Evolutionary conservation across 2,797 vertebrate genomes (phyloP), one percentile per base, ranked within the genome.

Genomic region (Carcharodon carcharias): DNA sequence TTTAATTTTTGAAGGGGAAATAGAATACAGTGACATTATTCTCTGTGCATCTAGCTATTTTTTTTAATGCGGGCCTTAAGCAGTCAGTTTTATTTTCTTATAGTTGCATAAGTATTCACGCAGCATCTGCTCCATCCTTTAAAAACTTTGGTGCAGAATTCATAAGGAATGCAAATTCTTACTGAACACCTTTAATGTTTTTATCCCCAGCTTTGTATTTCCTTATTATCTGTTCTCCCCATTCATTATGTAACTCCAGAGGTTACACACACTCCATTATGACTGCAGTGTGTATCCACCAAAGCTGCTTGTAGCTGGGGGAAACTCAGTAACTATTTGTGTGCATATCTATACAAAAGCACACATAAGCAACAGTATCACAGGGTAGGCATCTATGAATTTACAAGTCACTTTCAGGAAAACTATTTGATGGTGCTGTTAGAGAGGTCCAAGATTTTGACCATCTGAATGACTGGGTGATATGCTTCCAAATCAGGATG

Each of bases 401-500:
- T 95, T 77, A 77, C 69, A 73, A 73, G 50, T 31, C 2, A 73
- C n/a, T 73, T 73, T 77, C 69, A 56, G 4, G 54, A 95, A 28
- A 77, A n/a, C 3, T 95, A n/a, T 58, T 56, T 12, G 5, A 95
- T 77, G 35, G 35, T 73, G 71, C 71, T 73, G 28, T 35, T 73
- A 28, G 12, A 35, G 12, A n/a, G 56, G n/a, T 77, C 50, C 50
- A 56, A 14, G 69, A 77, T 56, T 40, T 54, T 77, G 35, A 77
- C 73, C 11, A 0, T 9, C 11, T 40, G 35, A 1, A 12, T 0
- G 73, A n/a, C 12, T 11, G 2, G 3, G 0, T 14, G 14, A 16
- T 16, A 40, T 3, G 35, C 1, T 80, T 80, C 35, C 73, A 73
- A 73, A 9, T 73, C 67, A 69, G 67, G 67, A 16, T 40, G 31